Conservation (phyloP, 2,113 vertebrate genomes). For the Lampris megalopsis region DNA sequence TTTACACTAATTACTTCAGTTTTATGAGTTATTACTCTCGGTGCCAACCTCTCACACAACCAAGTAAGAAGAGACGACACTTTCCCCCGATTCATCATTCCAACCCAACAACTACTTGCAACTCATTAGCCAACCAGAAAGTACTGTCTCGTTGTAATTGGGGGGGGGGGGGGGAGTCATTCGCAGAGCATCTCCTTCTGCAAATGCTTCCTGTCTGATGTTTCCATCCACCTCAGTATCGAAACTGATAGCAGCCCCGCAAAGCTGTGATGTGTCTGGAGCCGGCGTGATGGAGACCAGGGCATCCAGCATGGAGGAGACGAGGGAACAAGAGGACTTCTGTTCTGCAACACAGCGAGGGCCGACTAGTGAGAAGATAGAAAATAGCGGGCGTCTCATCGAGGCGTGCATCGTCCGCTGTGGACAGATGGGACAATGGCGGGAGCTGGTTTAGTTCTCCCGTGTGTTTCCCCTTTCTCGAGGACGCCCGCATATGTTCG, state of each 20-base stretch:
- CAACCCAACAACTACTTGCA: slow-evolving; percentile 51
- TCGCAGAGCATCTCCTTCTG: slow-evolving; percentile 40
- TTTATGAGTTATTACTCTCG: slow-evolving; percentile 80
- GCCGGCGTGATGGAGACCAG: slow-evolving; percentile 31
- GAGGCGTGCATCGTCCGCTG: slow-evolving; percentile 65
- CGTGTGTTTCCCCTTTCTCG: slow-evolving; percentile 63
- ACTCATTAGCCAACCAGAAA: slow-evolving; percentile 52
- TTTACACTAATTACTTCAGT: slow-evolving; percentile 78
- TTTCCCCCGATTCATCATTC: slow-evolving; percentile 74
- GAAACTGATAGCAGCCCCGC: slow-evolving; percentile 32
- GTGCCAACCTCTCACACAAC: slow-evolving; percentile 67
- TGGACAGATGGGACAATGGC: slow-evolving; percentile 78
- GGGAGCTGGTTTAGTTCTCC: slow-evolving; percentile 65
- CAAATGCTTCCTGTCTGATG: slow-evolving; percentile 36
- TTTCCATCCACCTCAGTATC: slow-evolving; percentile 35
- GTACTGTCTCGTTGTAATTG: slow-evolving; percentile 47
- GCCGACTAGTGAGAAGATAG: slow-evolving; percentile 58
- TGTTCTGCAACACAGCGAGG: slow-evolving; percentile 69
- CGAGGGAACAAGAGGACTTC: slow-evolving; percentile 52
- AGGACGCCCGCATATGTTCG: slow-evolving; percentile 71
- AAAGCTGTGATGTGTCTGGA: slow-evolving; percentile 47
- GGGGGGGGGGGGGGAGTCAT: slow-evolving; percentile 32
- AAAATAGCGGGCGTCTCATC: slow-evolving; percentile 54
- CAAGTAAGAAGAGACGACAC: slow-evolving; percentile 71
- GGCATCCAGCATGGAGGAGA: slow-evolving; percentile 46